Percentiles rank a stretch among this genome's conserved stretches.
Evolutionary conservation across 2,888 invertebrate species (phyloP).

Genomic region (Podabrus alpinus): DNA sequence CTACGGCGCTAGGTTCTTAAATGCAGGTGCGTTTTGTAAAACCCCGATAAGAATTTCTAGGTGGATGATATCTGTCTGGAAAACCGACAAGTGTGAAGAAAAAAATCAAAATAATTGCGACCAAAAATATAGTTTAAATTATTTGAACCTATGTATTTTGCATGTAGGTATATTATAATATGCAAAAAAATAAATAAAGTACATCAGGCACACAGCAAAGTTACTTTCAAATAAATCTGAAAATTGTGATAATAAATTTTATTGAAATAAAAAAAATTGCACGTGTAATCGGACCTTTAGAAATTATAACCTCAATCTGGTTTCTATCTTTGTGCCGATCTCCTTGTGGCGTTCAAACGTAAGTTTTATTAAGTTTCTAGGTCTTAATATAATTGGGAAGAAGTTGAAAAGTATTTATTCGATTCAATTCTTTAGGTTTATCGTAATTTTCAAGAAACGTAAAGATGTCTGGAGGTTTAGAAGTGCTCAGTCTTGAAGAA

Average conservation of each 20-base stretch:
- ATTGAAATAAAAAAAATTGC: background rate
- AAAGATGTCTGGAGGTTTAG: constrained; percentile 97
- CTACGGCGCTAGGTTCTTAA: too few relatives aligned
- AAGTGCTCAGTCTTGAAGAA: constrained; percentile 88
- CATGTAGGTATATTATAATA: too few relatives aligned
- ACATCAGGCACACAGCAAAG: background rate
- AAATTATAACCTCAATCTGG: background rate
- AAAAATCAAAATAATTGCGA: too few relatives aligned
- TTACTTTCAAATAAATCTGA: background rate
- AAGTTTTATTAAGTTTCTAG: background rate
- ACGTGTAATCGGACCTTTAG: background rate
- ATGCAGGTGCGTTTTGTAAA: too few relatives aligned
- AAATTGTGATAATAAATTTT: background rate
- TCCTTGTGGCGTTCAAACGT: background rate
- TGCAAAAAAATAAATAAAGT: too few relatives aligned
- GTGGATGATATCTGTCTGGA: too few relatives aligned
- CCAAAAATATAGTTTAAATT: too few relatives aligned
- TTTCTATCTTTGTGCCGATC: background rate
- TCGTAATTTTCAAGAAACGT: constrained; percentile 74
- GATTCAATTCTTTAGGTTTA: constrained; percentile 60
- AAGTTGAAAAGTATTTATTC: background rate
- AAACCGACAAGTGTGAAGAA: too few relatives aligned
- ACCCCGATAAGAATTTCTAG: too few relatives aligned
- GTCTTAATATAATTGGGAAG: background rate
- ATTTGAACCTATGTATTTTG: too few relatives aligned